Evolutionary conservation across 2,113 vertebrate species (phyloP).

Genomic region (Pao palembangensis): DNA sequence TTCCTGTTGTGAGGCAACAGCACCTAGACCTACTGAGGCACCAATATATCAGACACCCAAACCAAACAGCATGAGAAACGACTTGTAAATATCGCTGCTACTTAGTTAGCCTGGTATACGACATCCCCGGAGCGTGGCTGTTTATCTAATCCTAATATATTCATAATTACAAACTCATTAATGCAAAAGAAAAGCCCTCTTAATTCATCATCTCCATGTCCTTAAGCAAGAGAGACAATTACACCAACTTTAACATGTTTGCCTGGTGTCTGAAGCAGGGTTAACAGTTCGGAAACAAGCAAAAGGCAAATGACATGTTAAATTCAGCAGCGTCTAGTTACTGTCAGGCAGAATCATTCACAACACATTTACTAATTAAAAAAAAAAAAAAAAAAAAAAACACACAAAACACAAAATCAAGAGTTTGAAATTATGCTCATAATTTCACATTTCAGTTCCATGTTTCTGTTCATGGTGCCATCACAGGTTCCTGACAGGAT

Average conservation of each 20-base stretch:
- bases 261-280: conserved; percentile 59
- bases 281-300: conserved; percentile 62
- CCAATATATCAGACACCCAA: conserved; percentile 21
- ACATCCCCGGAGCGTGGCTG: conserved; percentile 62
- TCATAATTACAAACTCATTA: conserved; percentile 75
- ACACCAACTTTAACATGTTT: conserved; percentile 68
- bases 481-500: too few relatives aligned
- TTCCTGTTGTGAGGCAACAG: conserved; percentile 11
- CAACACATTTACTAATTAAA: neutral
- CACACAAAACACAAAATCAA: neutral
- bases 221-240: conserved; percentile 66
- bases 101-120: conserved; percentile 59
- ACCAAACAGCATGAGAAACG: conserved; percentile 38
- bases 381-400: too few relatives aligned
- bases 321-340: conserved; percentile 40
- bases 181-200: conserved; percentile 63
- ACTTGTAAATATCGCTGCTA: conserved; percentile 48
- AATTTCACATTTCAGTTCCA: too few relatives aligned
- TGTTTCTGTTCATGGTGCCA: too few relatives aligned
- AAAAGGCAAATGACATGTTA: conserved; percentile 58
- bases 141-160: conserved; percentile 74
- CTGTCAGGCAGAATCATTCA: conserved; percentile 5
- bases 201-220: conserved; percentile 67
- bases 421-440: neutral
- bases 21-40: neutral